Base-by-base conservation (phyloP, 1,140 invertebrate genomes). In the Cherax destructor region DNA sequence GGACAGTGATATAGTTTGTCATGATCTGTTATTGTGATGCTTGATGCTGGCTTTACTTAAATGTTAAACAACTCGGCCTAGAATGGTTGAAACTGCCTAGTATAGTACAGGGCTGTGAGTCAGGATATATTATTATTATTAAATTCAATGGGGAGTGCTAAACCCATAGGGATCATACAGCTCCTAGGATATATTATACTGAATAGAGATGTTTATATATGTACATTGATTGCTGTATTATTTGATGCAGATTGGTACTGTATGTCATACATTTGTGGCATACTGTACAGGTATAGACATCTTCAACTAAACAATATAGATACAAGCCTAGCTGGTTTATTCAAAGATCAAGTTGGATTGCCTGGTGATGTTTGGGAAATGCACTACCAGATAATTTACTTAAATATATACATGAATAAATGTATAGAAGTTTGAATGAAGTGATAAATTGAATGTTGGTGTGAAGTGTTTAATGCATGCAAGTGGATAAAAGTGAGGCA, bases 31-130 rank as follows among this genome's bases (percentile, higher is more conserved):
- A 59, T 65, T 24, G 30, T 85, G 69, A 85, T 74, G 49, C 83
- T 49, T 84, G 65, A 69, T 56, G 65, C 65, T 69, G 47, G 83
- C 30, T 74, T 85, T 72, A 85, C 30, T 41, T 69, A 74, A 85
- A 41, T 74, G 47, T 72, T 72, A 85, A 50, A 72, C 24, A 61
- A 50, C 61, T 72, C 69, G 50, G 83, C n/a, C 50, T 69, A 50
- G 69, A 50, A 50, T 85, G 77, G 47, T 65, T 79, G 24, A 61
- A 61, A 69, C 49, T 80, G 47, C 86, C 76, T 88, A 49, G 77
- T 80, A 79, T 59, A 65, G 76, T 88, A 77, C 86, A 88, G 77
- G 86, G 86, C 86, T 88, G 86, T 88, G 86, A 88, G 41, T 79
- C 65, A 50, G 61, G 65, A 69, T 85, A 74, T 69, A 24, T 50